phyloP scores from a whole-genome alignment of 2,113 vertebrate genomes.

The Antennarius striatus region DNA sequence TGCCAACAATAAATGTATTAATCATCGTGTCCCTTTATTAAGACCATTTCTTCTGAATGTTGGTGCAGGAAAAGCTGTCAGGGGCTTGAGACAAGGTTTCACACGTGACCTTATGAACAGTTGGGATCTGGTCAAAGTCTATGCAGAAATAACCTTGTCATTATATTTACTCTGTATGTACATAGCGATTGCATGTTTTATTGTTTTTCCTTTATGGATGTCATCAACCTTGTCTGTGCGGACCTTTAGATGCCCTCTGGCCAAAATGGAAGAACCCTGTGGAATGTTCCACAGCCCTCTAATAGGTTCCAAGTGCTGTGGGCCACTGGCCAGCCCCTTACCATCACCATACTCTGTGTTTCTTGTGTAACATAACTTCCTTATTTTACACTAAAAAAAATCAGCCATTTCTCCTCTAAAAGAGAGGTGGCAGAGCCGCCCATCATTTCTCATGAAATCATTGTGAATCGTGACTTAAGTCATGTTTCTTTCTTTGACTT shows the following conservation, averaged over 20 bases:
- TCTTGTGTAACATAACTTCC: slow-evolving; percentile 63
- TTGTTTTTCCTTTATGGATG: slow-evolving; percentile 72
- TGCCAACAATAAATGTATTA: slow-evolving; percentile 65
- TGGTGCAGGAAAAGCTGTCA: slow-evolving; percentile 17
- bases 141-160: slow-evolving; percentile 9
- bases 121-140: slow-evolving; percentile 1
- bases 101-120: slow-evolving; percentile 10
- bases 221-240: slow-evolving; percentile 59
- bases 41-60: slow-evolving; percentile 33
- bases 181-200: slow-evolving; percentile 31
- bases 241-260: slow-evolving; percentile 83
- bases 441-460: background rate
- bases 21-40: slow-evolving; percentile 51
- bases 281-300: slow-evolving; percentile 82
- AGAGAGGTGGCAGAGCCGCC: slow-evolving; percentile 29
- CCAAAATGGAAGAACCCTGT: slow-evolving; percentile 77
- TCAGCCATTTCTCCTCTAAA: slow-evolving; percentile 59
- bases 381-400: slow-evolving; percentile 55
- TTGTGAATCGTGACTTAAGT: too few species aligned
- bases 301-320: slow-evolving; percentile 84
- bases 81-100: slow-evolving; percentile 18
- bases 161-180: background rate
- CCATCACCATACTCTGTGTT: slow-evolving; percentile 59
- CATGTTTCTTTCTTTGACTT: too few species aligned
- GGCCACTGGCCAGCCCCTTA: slow-evolving; percentile 72